Evolutionary conservation across 2,113 vertebrate species (phyloP).

Genomic region (Macrotus californicus): DNA sequence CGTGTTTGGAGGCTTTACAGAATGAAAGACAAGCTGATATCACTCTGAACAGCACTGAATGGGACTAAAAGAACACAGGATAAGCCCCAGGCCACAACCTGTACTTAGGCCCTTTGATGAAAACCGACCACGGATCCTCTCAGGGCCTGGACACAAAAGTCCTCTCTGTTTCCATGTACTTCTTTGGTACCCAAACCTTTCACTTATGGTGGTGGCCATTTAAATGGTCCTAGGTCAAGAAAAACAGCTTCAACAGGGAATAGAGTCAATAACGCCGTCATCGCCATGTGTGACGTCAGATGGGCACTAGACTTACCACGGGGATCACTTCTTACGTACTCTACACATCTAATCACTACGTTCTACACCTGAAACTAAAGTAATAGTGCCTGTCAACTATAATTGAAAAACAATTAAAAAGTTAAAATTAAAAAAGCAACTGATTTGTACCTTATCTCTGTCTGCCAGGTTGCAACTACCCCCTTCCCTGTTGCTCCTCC

Average conservation of each 20-base stretch:
- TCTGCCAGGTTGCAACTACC: not conserved
- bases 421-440: not conserved
- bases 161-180: not conserved
- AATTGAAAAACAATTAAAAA: not conserved
- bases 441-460: rapidly evolving
- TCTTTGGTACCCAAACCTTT: not conserved
- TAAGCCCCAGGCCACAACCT: not conserved
- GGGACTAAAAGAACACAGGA: not conserved
- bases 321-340: not conserved
- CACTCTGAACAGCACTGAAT: not conserved
- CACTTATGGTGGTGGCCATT: not conserved
- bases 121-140: not conserved
- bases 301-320: no score
- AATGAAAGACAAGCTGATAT: not conserved
- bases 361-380: not conserved
- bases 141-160: not conserved
- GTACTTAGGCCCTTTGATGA: not conserved
- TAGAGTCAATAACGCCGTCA: not conserved
- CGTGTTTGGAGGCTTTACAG: not conserved
- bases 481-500: not conserved
- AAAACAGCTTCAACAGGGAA: not conserved
- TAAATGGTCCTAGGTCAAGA: not conserved
- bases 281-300: not conserved
- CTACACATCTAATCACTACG: not conserved
- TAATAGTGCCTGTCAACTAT: not conserved